Evolutionary conservation across 1,140 invertebrate genomes (phyloP).

Genomic region (Zaprionus ornatus): DNA sequence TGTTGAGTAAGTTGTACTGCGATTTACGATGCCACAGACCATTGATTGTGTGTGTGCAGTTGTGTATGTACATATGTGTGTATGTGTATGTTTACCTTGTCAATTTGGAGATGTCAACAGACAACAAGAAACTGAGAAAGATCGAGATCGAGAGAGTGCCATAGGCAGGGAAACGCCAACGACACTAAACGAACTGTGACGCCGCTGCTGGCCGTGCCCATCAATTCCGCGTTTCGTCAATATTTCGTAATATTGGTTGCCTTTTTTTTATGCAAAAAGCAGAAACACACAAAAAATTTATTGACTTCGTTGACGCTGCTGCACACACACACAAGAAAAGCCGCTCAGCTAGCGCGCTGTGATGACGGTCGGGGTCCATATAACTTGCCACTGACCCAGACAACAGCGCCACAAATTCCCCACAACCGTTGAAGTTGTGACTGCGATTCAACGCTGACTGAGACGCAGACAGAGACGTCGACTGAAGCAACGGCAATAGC

Average conservation of each 20-base stretch:
- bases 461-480: constrained; percentile 24
- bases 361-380: constrained; percentile 20
- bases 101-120: constrained; percentile 57
- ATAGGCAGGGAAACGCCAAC: constrained; percentile 15
- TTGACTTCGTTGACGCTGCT: constrained; percentile 40
- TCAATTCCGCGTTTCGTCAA: constrained; percentile 53
- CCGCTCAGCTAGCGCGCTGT: background rate
- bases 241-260: constrained; percentile 59
- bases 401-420: constrained; percentile 56
- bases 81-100: constrained; percentile 55
- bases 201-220: constrained; percentile 39
- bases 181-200: constrained; percentile 32
- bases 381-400: constrained; percentile 78
- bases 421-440: constrained; percentile 53
- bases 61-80: constrained; percentile 2
- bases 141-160: background rate
- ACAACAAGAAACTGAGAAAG: background rate
- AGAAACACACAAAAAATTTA: constrained; percentile 49
- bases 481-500: constrained; percentile 38
- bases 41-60: background rate
- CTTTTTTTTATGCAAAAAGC: constrained; percentile 57
- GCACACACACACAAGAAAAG: constrained; percentile 16
- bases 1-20: constrained; percentile 37
- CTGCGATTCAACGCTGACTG: constrained; percentile 29
- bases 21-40: constrained; percentile 50